These are phyloP conservation scores for Agriopis aurantiaria DNA, from an alignment of 2,888 invertebrate genomes.

Conservation along the genomic window DNA sequence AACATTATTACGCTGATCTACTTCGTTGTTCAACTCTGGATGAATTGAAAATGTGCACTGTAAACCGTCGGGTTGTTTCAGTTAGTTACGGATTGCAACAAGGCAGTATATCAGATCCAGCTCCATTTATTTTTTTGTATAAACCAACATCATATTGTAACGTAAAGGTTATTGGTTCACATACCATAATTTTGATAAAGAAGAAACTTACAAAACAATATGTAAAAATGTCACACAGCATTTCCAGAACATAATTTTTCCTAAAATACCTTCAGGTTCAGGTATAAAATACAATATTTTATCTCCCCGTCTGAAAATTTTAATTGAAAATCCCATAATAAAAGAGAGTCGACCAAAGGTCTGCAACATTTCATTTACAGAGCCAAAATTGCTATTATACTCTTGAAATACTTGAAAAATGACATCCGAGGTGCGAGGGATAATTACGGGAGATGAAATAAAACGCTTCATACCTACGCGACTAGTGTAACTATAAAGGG, in stretches of 20 bases:
- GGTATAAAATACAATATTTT: slow-evolving; percentile 7
- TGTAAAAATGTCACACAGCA: neutral
- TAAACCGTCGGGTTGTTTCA: neutral
- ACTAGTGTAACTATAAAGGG: neutral
- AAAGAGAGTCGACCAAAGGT: slow-evolving; percentile 16
- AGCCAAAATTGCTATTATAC: slow-evolving; percentile 28
- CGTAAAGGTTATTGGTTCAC: neutral
- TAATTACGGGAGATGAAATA: slow-evolving; percentile 23
- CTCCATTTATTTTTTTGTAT: neutral
- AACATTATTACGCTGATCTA: no score
- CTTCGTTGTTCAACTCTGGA: no score
- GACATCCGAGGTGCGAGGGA: slow-evolving; percentile 23
- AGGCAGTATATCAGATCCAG: neutral
- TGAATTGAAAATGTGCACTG: no score
- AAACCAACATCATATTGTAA: neutral
- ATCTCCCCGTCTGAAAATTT: slow-evolving; percentile 5
- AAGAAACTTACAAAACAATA: neutral
- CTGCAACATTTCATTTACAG: slow-evolving; percentile 24
- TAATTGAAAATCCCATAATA: slow-evolving; percentile 21
- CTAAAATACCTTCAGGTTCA: neutral
- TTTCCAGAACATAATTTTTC: neutral
- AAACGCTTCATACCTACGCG: slow-evolving; percentile 1
- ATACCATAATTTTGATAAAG: neutral
- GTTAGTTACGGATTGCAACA: neutral
- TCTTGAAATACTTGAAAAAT: slow-evolving; percentile 26